A percentile compares a stretch with the other conserved stretches of the same genome.
phyloP scores from a whole-genome alignment of 2,888 invertebrate species.

The Thumatha senex region DNA sequence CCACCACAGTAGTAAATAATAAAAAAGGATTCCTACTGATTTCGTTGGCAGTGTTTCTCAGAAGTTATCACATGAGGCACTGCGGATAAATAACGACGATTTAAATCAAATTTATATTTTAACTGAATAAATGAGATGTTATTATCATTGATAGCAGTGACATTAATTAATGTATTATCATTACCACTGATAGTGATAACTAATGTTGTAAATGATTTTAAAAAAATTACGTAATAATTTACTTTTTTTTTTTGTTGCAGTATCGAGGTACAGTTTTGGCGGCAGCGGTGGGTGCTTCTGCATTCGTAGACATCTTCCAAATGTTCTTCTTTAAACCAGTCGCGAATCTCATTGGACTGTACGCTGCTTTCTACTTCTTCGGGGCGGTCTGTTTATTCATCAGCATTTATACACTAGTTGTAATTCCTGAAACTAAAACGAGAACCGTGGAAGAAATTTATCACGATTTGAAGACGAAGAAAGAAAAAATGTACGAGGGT shows the following conservation, averaged over 20 bases:
- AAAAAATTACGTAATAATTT: no score
- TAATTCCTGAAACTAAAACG: slow-evolving; percentile 62
- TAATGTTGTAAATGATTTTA: no score
- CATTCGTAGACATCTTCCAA: slow-evolving; percentile 55
- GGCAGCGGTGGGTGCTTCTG: slow-evolving; percentile 53
- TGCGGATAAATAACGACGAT: no score
- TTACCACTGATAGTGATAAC: no score
- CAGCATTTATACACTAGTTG: slow-evolving; percentile 49
- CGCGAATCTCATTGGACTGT: slow-evolving; percentile 51
- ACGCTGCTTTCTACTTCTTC: slow-evolving; percentile 62
- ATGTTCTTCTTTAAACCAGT: slow-evolving; percentile 66
- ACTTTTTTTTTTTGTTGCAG: slow-evolving; percentile 48
- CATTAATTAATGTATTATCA: no score
- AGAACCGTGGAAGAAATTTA: slow-evolving; percentile 61
- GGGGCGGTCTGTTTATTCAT: slow-evolving; percentile 53
- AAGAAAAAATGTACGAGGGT: slow-evolving; percentile 39
- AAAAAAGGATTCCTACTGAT: no score
- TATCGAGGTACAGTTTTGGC: slow-evolving; percentile 69
- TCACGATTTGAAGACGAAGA: slow-evolving; percentile 54
- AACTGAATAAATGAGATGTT: no score
- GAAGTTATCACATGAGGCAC: no score
- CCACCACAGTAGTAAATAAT: no score
- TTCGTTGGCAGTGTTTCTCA: no score
- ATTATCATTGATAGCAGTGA: no score
- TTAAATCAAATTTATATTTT: no score